phyloP scores from a whole-genome alignment of 2,888 invertebrate genomes.

The Prosapia bicincta region DNA sequence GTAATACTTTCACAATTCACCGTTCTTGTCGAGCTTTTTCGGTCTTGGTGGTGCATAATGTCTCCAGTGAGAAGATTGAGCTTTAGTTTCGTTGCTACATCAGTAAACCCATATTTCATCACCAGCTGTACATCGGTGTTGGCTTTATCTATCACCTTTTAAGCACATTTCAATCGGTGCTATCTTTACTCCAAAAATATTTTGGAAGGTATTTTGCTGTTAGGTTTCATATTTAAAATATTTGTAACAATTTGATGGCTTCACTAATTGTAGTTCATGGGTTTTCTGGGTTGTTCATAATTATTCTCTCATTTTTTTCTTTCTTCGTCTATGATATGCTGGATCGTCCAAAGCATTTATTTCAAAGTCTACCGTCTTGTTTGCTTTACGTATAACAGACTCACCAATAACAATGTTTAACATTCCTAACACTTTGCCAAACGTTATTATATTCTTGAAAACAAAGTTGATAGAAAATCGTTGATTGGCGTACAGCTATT shows the following conservation, averaged over 20 bases:
- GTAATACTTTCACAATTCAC: not conserved
- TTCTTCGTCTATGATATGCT: not conserved
- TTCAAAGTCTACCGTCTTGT: not conserved
- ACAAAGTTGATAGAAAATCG: not conserved
- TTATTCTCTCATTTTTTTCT: not conserved
- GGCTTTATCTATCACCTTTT: not conserved
- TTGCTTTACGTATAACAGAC: not conserved
- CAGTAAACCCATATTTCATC: not conserved
- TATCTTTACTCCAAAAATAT: not conserved
- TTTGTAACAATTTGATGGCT: not conserved
- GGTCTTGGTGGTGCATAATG: not conserved
- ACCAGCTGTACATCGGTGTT: not conserved
- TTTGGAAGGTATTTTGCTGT: no score
- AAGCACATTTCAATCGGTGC: not conserved
- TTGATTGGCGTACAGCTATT: no score
- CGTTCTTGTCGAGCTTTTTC: not conserved
- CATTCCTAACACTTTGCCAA: not conserved
- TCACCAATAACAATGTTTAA: not conserved
- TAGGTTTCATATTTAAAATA: no score
- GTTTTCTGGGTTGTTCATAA: not conserved
- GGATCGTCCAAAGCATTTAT: not conserved
- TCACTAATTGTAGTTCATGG: not conserved
- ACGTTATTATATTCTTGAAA: not conserved
- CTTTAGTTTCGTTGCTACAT: not conserved
- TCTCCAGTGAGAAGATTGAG: not conserved